Conservation (phyloP, 2,797 vertebrate species). For the Thunnus albacares region DNA sequence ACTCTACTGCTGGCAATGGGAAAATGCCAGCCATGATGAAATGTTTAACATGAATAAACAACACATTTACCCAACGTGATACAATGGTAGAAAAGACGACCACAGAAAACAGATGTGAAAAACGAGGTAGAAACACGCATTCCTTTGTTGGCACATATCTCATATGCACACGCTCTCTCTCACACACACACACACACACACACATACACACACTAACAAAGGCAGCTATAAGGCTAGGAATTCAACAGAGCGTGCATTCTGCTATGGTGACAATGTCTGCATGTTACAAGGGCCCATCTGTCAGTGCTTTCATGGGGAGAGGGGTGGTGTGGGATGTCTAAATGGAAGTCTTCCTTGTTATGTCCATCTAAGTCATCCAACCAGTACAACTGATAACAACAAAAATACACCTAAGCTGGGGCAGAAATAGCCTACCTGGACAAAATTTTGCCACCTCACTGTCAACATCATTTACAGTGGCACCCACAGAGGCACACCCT, state of each 20-base stretch:
- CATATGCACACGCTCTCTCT: conserved; percentile 1
- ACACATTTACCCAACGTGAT: conserved; percentile 18
- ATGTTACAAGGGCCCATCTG: conserved; percentile 56
- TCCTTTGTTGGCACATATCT: conserved; percentile 50
- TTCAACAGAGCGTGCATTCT: conserved; percentile 62
- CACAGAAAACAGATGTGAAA: conserved; percentile 45
- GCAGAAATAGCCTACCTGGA: conserved; percentile 29
- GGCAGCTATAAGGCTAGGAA: conserved; percentile 49
- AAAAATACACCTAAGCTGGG: conserved; percentile 15
- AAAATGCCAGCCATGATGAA: conserved; percentile 36
- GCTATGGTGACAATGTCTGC: conserved; percentile 42
- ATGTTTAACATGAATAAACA: conserved; percentile 42
- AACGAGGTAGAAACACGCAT: conserved; percentile 43
- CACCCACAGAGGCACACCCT: conserved; percentile 54
- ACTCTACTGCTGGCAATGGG: conserved; percentile 26
- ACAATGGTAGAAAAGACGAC: conserved; percentile 25
- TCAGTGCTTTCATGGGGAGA: conserved; percentile 28
- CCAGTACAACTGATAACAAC: neutral
- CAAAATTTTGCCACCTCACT: conserved; percentile 15
- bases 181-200: neutral
- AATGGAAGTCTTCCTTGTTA: conserved; percentile 35
- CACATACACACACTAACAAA: conserved; percentile 41
- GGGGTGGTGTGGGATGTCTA: conserved; percentile 4
- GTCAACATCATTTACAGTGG: conserved; percentile 42
- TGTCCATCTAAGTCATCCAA: conserved; percentile 15